Base-by-base conservation (phyloP, 2,113 vertebrate genomes). In the Leptobrachium ailaonicum region DNA sequence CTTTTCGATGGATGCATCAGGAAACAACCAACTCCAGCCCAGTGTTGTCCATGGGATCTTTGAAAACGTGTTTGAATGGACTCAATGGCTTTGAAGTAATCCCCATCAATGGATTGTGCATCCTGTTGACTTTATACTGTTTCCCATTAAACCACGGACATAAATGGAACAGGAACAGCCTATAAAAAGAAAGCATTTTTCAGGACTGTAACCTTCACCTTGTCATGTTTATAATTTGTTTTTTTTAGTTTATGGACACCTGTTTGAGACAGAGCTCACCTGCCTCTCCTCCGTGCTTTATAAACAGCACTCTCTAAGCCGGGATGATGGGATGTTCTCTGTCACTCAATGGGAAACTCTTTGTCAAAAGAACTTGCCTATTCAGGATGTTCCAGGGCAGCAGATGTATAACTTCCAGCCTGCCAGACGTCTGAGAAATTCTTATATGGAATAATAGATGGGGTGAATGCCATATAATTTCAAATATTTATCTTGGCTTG, bases 401-500 rank as follows among this genome's bases (percentile, higher is more conserved):
- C 77, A 79, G 77, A 79, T 79, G 60, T 14, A 56, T 70, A 13
- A 70, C 47, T 70, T 70, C 50, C 70, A 69, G 2, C 20, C 32
- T 41, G 58, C 50, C 69, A 66, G 58, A 66, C 72, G 69, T 54
- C 42, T 79, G 77, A 77, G 70, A 79, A 79, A 79, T 45, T 41
- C 62, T 66, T 79, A 42, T 72, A 44, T 79, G 60, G 77, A 79
- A 72, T 50, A 79, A 66, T 63, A 66, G 71, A 43, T 66, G 44
- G 69, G 71, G 58, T 32, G 66, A 56, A 79, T 66, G 40, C 47
- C 47, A 14, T 71, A 40, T 6, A 56, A 71, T 62, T 32, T 56
- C 44, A 79, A 79, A 79, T 56, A 66, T 66, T 79, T 79, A 77
- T 70, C 14, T 77, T 67, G 14, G n/a, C 70, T 79, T 79, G 50